Conservation (phyloP, 2,113 vertebrate species). For the Gnathonemus longibarbis region DNA sequence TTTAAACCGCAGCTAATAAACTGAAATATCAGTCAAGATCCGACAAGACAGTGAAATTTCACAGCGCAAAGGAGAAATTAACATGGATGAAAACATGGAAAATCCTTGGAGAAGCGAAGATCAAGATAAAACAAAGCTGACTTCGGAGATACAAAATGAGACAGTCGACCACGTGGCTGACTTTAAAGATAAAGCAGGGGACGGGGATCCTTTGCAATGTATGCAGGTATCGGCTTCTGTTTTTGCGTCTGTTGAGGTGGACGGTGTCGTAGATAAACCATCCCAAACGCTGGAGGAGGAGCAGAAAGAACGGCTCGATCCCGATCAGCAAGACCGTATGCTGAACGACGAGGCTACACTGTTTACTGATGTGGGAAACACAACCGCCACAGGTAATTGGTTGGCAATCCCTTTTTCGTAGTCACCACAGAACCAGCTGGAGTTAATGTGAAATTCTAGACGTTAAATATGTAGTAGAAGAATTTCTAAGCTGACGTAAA, state of each 20-base stretch:
- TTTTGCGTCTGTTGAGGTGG: background rate
- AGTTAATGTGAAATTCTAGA: background rate
- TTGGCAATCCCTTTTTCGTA: background rate
- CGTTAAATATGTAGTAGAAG: background rate
- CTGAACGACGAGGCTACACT: background rate
- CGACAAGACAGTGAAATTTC: background rate
- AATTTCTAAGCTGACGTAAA: background rate
- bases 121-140: background rate
- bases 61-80: background rate
- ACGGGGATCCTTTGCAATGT: background rate
- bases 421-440: background rate
- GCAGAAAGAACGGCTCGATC: background rate
- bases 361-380: conserved; percentile 33
- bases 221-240: background rate
- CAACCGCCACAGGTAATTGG: conserved; percentile 49
- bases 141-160: background rate
- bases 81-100: background rate
- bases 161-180: background rate
- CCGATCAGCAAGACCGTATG: background rate
- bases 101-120: background rate
- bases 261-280: background rate
- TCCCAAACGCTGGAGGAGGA: background rate
- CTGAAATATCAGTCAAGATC: conserved; percentile 18
- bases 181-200: background rate
- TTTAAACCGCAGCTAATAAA: background rate